Evolutionary conservation across 2,888 invertebrate genomes (phyloP).

Genomic region (Physocephala rufipes): DNA sequence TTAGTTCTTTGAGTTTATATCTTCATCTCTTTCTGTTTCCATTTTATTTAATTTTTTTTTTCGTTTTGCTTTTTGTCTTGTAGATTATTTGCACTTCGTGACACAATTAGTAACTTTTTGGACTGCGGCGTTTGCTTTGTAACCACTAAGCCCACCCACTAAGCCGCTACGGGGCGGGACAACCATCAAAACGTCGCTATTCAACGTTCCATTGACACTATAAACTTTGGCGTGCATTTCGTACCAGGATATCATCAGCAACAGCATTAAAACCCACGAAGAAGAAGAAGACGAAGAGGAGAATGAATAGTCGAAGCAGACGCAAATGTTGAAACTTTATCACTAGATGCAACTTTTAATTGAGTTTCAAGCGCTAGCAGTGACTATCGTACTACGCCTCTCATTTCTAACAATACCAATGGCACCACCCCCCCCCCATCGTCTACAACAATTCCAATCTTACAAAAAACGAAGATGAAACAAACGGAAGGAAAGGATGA

Average conservation of each 20-base stretch:
- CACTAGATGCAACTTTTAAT: conserved; percentile 50
- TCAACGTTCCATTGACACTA: neutral
- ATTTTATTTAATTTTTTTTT: neutral
- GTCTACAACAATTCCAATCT: neutral
- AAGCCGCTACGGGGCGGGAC: neutral
- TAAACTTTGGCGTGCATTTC: conserved; percentile 10
- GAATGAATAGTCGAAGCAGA: neutral
- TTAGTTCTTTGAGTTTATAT: too few relatives aligned
- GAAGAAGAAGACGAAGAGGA: too few relatives aligned
- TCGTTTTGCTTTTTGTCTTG: conserved; percentile 1
- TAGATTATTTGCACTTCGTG: conserved; percentile 31
- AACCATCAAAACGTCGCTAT: neutral
- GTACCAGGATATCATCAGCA: conserved; percentile 7
- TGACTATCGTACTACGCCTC: neutral
- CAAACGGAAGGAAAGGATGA: neutral
- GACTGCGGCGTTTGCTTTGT: too few relatives aligned
- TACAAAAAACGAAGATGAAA: neutral
- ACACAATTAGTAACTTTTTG: conserved; percentile 24
- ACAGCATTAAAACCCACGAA: neutral
- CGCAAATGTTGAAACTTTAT: neutral
- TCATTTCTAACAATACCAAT: too few relatives aligned
- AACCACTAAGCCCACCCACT: neutral
- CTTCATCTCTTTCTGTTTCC: too few relatives aligned
- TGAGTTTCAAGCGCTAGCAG: conserved; percentile 49
- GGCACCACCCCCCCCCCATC: neutral